Conservation (phyloP, 2,888 invertebrate genomes). For the Coleophora deauratella region DNA sequence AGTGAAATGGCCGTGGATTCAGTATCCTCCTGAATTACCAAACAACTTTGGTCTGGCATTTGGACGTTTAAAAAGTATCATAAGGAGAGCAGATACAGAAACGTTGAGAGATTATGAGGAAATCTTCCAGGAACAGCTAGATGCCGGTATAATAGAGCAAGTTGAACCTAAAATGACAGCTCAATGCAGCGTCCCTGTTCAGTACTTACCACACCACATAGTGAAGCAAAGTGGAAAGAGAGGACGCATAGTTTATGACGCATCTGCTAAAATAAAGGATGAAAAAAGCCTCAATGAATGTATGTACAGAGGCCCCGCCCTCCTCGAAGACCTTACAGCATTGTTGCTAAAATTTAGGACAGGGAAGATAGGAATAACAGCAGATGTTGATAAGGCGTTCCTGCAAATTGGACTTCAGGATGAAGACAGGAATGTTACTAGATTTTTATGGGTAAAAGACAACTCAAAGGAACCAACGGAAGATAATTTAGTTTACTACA, state of each 20-base stretch:
- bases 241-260: conserved; percentile 18
- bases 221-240: conserved; percentile 4
- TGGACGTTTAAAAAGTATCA: conserved; percentile 2
- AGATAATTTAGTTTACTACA: conserved; percentile 1
- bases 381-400: conserved; percentile 7
- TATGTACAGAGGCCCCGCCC: conserved; percentile 16
- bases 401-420: conserved; percentile 18
- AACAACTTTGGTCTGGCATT: conserved; percentile 3
- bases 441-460: conserved; percentile 16
- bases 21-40: conserved; percentile 5
- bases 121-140: conserved; percentile 4
- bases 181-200: conserved; percentile 1
- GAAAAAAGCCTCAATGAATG: conserved; percentile 20
- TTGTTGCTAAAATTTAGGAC: conserved; percentile 18
- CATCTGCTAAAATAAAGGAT: conserved; percentile 12
- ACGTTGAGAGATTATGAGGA: background rate
- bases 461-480: background rate
- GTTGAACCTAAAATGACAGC: background rate
- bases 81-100: background rate
- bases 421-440: conserved; percentile 4
- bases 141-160: conserved; percentile 5
- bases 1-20: conserved; percentile 8
- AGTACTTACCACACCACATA: conserved; percentile 11
- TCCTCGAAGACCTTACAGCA: conserved; percentile 20
- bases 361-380: conserved; percentile 14